phyloP scores from a whole-genome alignment of 2,888 invertebrate genomes.

The Lochmaea crataegi region DNA sequence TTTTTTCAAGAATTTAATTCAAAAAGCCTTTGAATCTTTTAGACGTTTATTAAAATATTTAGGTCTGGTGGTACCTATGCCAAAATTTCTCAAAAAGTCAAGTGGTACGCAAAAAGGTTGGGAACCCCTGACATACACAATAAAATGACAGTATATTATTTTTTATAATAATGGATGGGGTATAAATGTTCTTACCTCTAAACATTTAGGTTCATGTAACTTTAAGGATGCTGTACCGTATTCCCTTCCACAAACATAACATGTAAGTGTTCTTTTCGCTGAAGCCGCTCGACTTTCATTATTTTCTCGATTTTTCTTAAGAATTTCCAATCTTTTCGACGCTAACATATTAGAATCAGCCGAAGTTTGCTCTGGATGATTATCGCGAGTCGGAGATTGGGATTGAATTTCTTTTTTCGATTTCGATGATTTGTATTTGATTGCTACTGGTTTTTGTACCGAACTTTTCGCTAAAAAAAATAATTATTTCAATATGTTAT shows the following conservation, averaged over 20 bases:
- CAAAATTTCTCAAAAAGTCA: too few species aligned
- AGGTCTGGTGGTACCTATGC: too few species aligned
- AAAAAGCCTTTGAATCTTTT: too few species aligned
- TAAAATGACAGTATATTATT: too few species aligned
- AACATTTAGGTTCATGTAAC: conserved; percentile 76
- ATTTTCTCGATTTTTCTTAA: conserved; percentile 21
- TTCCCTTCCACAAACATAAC: conserved; percentile 75
- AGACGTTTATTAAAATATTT: too few species aligned
- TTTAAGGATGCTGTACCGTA: conserved; percentile 75
- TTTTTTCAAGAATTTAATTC: too few species aligned
- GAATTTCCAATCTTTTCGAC: conserved; percentile 4
- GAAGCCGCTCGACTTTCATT: conserved; percentile 40
- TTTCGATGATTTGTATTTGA: conserved; percentile 62
- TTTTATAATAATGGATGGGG: too few species aligned
- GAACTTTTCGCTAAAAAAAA: conserved; percentile 62
- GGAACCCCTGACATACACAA: too few species aligned
- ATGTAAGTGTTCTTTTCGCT: conserved; percentile 65
- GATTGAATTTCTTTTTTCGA: conserved; percentile 36
- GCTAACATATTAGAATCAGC: conserved; percentile 13
- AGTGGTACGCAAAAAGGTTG: too few species aligned
- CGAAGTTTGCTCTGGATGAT: conserved; percentile 42
- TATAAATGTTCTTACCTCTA: conserved; percentile 71
- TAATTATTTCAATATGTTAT: too few species aligned
- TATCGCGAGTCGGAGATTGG: conserved; percentile 41
- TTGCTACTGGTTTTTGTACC: conserved; percentile 68